Evolutionary conservation across 2,888 invertebrate genomes (phyloP).

Genomic region (Hylaea fasciaria): DNA sequence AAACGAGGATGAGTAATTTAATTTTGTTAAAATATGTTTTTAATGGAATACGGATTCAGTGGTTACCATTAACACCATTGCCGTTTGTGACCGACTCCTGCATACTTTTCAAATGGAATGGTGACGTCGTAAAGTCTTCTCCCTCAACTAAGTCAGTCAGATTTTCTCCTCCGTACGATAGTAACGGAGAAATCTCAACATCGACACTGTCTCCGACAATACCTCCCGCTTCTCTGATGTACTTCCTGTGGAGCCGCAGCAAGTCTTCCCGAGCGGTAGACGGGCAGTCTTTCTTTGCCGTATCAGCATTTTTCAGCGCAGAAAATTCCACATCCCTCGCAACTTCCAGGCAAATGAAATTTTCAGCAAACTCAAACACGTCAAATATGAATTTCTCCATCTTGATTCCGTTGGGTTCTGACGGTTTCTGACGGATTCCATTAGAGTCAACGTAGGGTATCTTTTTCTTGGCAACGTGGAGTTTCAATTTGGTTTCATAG

Average conservation of each 20-base stretch:
- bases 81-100: conserved; percentile 66
- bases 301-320: conserved; percentile 97
- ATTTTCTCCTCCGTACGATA: conserved; percentile 96
- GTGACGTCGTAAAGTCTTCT: conserved; percentile 87
- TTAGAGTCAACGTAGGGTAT: conserved; percentile 92
- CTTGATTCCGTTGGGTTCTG: conserved; percentile 97
- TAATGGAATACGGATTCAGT: conserved; percentile 45
- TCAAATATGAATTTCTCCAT: conserved; percentile 99
- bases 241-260: conserved; percentile 90
- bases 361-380: conserved; percentile 96
- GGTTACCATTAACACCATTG: conserved; percentile 74
- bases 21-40: conserved; percentile 14
- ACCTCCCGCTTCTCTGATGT: conserved; percentile 93
- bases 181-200: conserved; percentile 95
- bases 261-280: conserved; percentile 93
- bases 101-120: conserved; percentile 85
- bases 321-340: conserved; percentile 97
- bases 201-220: conserved; percentile 86
- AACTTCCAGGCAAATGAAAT: conserved; percentile 97
- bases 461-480: conserved; percentile 99
- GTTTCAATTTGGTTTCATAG: conserved; percentile 90
- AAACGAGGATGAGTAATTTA: too few species aligned
- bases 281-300: conserved; percentile 95
- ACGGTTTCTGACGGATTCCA: conserved; percentile 90
- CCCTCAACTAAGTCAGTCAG: conserved; percentile 87